Evolutionary conservation across 2,113 vertebrate species (phyloP), one percentile per base, ranked within the genome.

Genomic region (Brachypodius melanocephalos): DNA sequence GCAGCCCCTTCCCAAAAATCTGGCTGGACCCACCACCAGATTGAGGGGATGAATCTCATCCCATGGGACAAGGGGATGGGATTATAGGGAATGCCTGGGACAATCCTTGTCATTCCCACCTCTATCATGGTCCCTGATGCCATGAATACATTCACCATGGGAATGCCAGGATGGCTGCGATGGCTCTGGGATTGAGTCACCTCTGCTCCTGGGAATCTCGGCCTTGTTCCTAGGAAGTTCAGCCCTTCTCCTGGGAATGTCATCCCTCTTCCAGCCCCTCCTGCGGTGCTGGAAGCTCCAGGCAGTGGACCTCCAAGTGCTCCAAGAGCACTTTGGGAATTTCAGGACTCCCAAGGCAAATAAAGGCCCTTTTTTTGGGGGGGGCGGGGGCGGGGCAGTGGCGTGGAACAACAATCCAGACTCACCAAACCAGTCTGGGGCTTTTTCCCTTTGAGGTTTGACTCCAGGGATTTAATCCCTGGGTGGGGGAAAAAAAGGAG

Each of bases 41-140:
- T 4, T 20, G 46, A 42, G 34, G 61, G 28, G 32, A 19, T 6
- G 10, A 4, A 24, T 40, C 15, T 54, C 17, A 17, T 48, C 49
- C n/a, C n/a, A 1, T 6, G 18, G n/a, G 61, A 38, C 40, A 61
- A 46, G 22, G 26, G 8, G 34, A 8, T 24, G 71, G 52, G 52
- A 19, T 82, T 2, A 0, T 0, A 45, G 51, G 31, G 54, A 61
- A 68, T n/a, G 29, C 21, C 82, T 0, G 0, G 48, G 55, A 12
- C 19, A 21, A 16, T 17, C 34, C 43, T 22, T 19, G 38, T 1
- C 24, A 20, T 17, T 59, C 13, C 48, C 55, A 15, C 6, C 18
- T 46, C 13, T 19, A 2, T 5, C 9, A 4, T 5, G 6, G 36
- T 2, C 28, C 14, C 29, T 14, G 38, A 2, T 48, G 46, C 40